A percentile compares a stretch with the other conserved stretches of the same genome.
These are phyloP conservation scores for Caenorhabditis japonica DNA, from an alignment of 2,888 invertebrate genomes.

Conservation along the genomic window DNA sequence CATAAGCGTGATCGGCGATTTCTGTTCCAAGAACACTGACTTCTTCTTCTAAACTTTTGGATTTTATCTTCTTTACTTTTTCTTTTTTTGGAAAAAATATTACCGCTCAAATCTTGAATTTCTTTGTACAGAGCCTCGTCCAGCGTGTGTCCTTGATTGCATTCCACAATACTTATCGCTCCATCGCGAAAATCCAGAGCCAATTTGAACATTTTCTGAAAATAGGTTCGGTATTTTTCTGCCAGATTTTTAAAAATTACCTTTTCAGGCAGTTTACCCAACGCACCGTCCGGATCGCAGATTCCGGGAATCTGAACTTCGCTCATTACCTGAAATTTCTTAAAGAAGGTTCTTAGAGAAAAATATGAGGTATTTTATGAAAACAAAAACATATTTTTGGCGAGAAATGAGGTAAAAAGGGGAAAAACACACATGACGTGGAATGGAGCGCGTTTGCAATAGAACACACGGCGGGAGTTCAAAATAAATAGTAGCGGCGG, in stretches of 20 bases:
- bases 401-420: no score
- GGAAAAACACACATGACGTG: background rate
- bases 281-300: slow-evolving; percentile 1
- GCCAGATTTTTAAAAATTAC: no score
- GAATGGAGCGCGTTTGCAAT: slow-evolving; percentile 9
- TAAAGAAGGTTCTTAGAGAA: background rate
- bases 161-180: slow-evolving; percentile 24
- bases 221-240: no score
- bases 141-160: background rate
- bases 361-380: background rate
- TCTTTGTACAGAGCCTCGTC: slow-evolving; percentile 18
- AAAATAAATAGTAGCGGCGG: no score
- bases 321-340: slow-evolving; percentile 14
- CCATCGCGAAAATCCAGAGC: slow-evolving; percentile 45
- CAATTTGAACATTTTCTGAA: slow-evolving; percentile 37
- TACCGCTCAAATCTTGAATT: slow-evolving; percentile 40
- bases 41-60: slow-evolving; percentile 23
- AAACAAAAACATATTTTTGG: no score
- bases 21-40: slow-evolving; percentile 15
- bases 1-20: slow-evolving; percentile 32
- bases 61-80: background rate
- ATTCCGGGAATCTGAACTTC: slow-evolving; percentile 11
- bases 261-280: background rate
- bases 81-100: background rate
- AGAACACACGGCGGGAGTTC: background rate